A percentile compares a stretch with the other conserved stretches of the same genome.
phyloP scores from a whole-genome alignment of 2,888 invertebrate genomes.

The Bugulina stolonifera region DNA sequence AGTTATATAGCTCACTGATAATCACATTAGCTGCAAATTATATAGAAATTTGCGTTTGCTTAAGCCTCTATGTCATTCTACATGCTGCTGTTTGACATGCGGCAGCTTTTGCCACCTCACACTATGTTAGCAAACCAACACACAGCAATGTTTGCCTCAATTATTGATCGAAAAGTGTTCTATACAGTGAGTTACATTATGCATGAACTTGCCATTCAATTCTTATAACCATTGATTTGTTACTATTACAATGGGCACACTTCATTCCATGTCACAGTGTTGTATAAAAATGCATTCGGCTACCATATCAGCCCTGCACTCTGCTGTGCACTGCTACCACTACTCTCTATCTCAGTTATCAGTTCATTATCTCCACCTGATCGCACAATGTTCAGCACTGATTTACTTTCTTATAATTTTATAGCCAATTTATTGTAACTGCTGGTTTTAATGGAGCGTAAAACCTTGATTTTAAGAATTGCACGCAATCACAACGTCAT shows the following conservation, averaged over 20 bases:
- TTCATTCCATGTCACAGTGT: not conserved
- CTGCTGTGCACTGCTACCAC: too few species aligned
- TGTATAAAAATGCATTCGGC: too few species aligned
- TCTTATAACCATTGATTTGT: slow-evolving; percentile 20
- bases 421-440: too few species aligned
- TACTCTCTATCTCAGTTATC: too few species aligned
- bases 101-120: not conserved
- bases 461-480: too few species aligned
- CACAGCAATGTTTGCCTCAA: slow-evolving; percentile 1
- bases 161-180: slow-evolving; percentile 10
- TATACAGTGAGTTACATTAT: slow-evolving; percentile 16
- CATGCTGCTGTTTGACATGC: not conserved
- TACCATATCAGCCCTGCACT: too few species aligned
- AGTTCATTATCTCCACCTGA: too few species aligned
- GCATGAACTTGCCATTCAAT: slow-evolving; percentile 24
- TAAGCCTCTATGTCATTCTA: not conserved
- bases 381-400: too few species aligned
- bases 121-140: not conserved
- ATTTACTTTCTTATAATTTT: too few species aligned
- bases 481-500: too few species aligned
- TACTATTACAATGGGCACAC: not conserved
- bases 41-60: not conserved
- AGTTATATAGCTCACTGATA: not conserved
- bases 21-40: slow-evolving; percentile 16
- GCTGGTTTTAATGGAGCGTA: too few species aligned